phyloP scores from a whole-genome alignment of 2,113 vertebrate genomes.

The Benitochromis conjunctus region DNA sequence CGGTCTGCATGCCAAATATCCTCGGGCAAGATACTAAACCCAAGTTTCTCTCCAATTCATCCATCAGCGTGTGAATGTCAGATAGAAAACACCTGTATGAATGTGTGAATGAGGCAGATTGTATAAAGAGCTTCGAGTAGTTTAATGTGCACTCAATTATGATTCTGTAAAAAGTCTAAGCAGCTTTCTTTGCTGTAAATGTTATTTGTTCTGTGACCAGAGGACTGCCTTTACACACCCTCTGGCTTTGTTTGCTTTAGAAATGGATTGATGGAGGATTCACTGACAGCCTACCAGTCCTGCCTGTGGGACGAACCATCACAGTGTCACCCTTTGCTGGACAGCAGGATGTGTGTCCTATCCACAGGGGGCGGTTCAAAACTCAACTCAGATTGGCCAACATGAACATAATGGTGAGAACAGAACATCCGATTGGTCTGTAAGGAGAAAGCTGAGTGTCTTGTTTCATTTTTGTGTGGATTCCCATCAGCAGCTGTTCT shows the following conservation, averaged over 20 bases:
- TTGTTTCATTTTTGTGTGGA: too few species aligned
- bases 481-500: too few species aligned
- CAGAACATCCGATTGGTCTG: not conserved
- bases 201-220: not conserved
- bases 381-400: slow-evolving; percentile 76
- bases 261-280: slow-evolving; percentile 88
- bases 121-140: not conserved
- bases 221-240: not conserved
- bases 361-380: slow-evolving; percentile 66
- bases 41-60: not conserved
- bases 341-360: slow-evolving; percentile 79
- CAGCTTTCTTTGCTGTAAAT: not conserved
- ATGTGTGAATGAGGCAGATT: not conserved
- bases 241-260: slow-evolving; percentile 50
- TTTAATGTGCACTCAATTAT: not conserved
- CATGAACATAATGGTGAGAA: slow-evolving; percentile 80
- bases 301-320: slow-evolving; percentile 81
- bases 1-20: not conserved
- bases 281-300: slow-evolving; percentile 83
- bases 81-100: not conserved
- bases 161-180: not conserved
- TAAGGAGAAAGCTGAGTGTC: not conserved
- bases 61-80: not conserved
- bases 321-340: slow-evolving; percentile 87
- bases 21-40: not conserved